Percentiles rank a stretch among this genome's conserved stretches.
Evolutionary conservation across 2,888 invertebrate species (phyloP).

Genomic region (Heteromyza rotundicornis): DNA sequence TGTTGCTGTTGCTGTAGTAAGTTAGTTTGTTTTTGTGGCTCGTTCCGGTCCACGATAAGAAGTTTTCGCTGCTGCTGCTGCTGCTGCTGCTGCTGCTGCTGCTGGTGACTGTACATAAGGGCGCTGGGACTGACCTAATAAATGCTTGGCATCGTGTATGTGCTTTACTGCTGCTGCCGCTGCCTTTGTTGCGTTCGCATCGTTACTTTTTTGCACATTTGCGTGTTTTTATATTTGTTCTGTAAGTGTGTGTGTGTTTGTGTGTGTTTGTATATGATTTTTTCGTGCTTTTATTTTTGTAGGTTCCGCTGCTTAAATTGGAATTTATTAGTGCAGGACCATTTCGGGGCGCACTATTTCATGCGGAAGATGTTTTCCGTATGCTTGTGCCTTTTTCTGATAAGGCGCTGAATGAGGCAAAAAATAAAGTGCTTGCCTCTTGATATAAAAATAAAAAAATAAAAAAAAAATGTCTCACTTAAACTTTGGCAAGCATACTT

Average conservation of each 20-base stretch:
- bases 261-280: not conserved
- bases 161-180: too few species aligned
- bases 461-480: too few species aligned
- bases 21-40: not conserved
- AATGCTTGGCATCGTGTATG: not conserved
- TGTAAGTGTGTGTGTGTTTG: not conserved
- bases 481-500: too few species aligned
- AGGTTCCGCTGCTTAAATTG: not conserved
- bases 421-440: too few species aligned
- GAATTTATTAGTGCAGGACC: constrained; percentile 4
- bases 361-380: not conserved
- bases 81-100: not conserved
- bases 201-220: constrained; percentile 1
- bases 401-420: not conserved
- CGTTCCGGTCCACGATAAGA: not conserved
- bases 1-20: not conserved
- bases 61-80: not conserved
- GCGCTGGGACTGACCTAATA: constrained; percentile 10
- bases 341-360: not conserved
- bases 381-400: not conserved
- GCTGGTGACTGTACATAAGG: not conserved
- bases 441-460: too few species aligned
- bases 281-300: not conserved
- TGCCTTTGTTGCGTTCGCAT: not conserved
- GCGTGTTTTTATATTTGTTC: not conserved